These are phyloP conservation scores for Lateolabrax maculatus DNA, from an alignment of 2,797 vertebrate genomes.

Conservation along the genomic window DNA sequence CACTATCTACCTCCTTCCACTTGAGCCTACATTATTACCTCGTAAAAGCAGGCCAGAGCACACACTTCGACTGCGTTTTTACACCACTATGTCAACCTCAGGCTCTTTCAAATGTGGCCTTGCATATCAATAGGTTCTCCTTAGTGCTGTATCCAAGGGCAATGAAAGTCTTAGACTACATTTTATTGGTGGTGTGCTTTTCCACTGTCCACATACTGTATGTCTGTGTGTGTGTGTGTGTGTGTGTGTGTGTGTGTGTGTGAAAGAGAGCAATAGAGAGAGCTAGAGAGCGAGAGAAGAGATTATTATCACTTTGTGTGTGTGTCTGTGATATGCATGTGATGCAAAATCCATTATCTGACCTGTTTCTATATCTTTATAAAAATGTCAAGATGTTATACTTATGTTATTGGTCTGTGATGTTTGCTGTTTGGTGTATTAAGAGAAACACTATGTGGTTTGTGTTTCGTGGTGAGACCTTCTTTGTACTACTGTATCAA, in stretches of 20 bases:
- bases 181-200: slow-evolving; percentile 58
- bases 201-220: not conserved
- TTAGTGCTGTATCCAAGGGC: slow-evolving; percentile 51
- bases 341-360: not conserved
- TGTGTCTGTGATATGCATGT: not conserved
- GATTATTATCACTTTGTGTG: slow-evolving; percentile 36
- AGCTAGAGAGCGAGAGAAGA: not conserved
- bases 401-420: not conserved
- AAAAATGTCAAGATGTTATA: not conserved
- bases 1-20: slow-evolving; percentile 23
- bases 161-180: slow-evolving; percentile 29
- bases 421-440: not conserved
- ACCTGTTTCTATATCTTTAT: not conserved
- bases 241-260: not conserved
- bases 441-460: not conserved
- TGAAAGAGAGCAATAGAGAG: not conserved
- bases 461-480: not conserved
- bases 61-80: slow-evolving; percentile 41
- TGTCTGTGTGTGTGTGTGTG: slow-evolving; percentile 8
- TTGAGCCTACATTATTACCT: slow-evolving; percentile 56
- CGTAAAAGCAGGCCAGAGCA: slow-evolving; percentile 55
- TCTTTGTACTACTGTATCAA: not conserved
- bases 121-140: slow-evolving; percentile 59
- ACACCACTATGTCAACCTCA: slow-evolving; percentile 57
- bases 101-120: slow-evolving; percentile 52